phyloP scores from a whole-genome alignment of 2,888 invertebrate species.

The Hedychridium roseum region DNA sequence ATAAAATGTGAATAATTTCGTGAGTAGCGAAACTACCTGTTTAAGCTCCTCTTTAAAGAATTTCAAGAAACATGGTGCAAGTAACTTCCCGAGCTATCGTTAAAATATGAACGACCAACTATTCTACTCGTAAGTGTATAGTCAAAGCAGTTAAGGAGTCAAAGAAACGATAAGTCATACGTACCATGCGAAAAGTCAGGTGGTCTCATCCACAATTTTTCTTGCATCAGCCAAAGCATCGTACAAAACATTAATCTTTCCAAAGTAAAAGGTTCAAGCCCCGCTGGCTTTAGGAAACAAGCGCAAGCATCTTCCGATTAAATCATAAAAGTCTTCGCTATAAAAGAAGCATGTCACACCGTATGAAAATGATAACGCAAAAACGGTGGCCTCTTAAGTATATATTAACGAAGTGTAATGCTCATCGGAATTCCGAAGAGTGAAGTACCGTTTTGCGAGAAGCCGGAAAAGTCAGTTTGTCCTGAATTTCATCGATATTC shows the following conservation, averaged over 20 bases:
- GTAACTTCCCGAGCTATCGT: conserved; percentile 1
- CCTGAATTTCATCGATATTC: too few relatives aligned
- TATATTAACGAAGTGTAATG: too few relatives aligned
- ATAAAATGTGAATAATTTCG: too few relatives aligned
- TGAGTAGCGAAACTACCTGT: not conserved
- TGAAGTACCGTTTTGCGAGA: too few relatives aligned
- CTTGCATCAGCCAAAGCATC: conserved; percentile 59
- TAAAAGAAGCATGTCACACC: conserved; percentile 42
- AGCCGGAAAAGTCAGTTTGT: too few relatives aligned
- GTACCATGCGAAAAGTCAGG: conserved; percentile 58
- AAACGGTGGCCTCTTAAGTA: too few relatives aligned
- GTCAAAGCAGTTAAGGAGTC: too few relatives aligned
- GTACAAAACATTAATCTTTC: conserved; percentile 52
- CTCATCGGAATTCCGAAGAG: too few relatives aligned
- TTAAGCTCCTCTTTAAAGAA: not conserved
- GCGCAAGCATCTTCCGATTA: conserved; percentile 47
- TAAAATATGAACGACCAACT: conserved; percentile 9
- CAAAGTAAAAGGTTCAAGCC: conserved; percentile 45
- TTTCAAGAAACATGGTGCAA: conserved; percentile 7
- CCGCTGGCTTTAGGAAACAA: conserved; percentile 44
- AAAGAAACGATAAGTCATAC: conserved; percentile 50
- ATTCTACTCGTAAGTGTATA: conserved; percentile 28
- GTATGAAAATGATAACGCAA: conserved; percentile 22
- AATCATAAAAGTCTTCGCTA: conserved; percentile 37
- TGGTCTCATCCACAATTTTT: conserved; percentile 50